Evolutionary conservation across 1,140 invertebrate species (phyloP), one percentile per base, ranked within the genome.

Genomic region (Cyclina sinensis): DNA sequence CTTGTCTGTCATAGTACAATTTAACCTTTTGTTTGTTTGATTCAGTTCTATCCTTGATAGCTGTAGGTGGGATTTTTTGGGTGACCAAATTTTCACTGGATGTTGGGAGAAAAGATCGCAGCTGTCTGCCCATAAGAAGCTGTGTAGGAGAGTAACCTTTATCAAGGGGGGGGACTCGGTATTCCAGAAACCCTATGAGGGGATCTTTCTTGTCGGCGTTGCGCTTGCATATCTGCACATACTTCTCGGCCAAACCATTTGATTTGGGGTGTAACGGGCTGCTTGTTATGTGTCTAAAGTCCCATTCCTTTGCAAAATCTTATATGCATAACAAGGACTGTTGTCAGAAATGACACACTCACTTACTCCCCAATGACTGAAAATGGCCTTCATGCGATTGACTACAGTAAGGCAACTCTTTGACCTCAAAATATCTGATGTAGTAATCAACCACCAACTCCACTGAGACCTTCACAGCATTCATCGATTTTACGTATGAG

Each of bases 361-460:
- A 30, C 7, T 11, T 9, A 46, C 3, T 7, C 7, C n/a, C 35
- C 14, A 24, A 2, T 27, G 27, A 21, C 1, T 27, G 18, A 68
- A 68, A 30, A 68, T 68, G 12, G 14, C 62, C 14, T 68, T 68
- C 62, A 68, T 68, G 35, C 12, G 1, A 9, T 68, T 68, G 62
- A 68, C 35, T 11, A 68, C 24, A 30, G 62, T 68, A 4, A 12
- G 7, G 37, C 35, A 88, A 35, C 27, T 83, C 32, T 30, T 11
- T 51, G 11, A 83, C 54, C 62, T 88, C 76, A 88, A 73, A 70
- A 24, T 70, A 88, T 0, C 51, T 30, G 18, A 0, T 70, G 54
- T 79, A 89, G 24, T 89, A 89, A 68, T 89, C 88, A 18, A 89
- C 80, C 5, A 89, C 46, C 11, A 84, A 43, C 43, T 7, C 43